Conservation (phyloP, 2,888 invertebrate genomes). For the Minunthozetes semirufus region DNA sequence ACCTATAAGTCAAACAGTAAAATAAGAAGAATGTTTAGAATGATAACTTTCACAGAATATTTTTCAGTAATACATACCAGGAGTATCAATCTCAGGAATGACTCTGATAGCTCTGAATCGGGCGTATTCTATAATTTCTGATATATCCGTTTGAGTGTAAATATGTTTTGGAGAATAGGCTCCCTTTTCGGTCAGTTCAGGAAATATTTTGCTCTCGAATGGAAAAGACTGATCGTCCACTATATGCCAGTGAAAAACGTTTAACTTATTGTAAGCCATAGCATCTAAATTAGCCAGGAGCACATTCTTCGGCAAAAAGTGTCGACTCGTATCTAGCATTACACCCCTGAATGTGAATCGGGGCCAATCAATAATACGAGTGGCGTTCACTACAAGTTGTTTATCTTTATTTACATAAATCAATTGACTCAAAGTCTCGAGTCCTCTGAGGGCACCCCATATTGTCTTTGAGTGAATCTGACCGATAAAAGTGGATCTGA, state of each 20-base stretch:
- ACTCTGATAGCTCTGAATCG: slow-evolving; percentile 72
- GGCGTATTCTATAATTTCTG: slow-evolving; percentile 67
- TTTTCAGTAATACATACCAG: slow-evolving; percentile 53
- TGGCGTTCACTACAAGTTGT: slow-evolving; percentile 55
- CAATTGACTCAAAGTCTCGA: slow-evolving; percentile 79
- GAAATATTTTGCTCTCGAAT: slow-evolving; percentile 68
- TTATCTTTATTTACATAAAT: slow-evolving; percentile 49
- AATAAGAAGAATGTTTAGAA: neutral
- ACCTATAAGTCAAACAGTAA: slow-evolving; percentile 50
- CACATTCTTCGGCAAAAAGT: slow-evolving; percentile 64
- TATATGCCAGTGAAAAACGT: slow-evolving; percentile 93
- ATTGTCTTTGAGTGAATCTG: slow-evolving; percentile 39
- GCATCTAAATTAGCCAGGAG: slow-evolving; percentile 61
- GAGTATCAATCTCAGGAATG: slow-evolving; percentile 84
- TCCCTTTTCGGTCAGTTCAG: slow-evolving; percentile 57
- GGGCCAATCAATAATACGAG: slow-evolving; percentile 66
- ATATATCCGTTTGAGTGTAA: slow-evolving; percentile 48
- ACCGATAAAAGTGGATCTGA: slow-evolving; percentile 18
- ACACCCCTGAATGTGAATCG: slow-evolving; percentile 70
- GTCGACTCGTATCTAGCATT: slow-evolving; percentile 77
- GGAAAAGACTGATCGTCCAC: slow-evolving; percentile 90
- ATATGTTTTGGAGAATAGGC: slow-evolving; percentile 45
- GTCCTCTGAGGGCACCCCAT: slow-evolving; percentile 48
- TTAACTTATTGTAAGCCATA: slow-evolving; percentile 84
- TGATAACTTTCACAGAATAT: no score